A percentile compares a stretch with the other conserved stretches of the same genome.
Conservation (phyloP, 2,113 vertebrate species). For the Podiceps cristatus region DNA sequence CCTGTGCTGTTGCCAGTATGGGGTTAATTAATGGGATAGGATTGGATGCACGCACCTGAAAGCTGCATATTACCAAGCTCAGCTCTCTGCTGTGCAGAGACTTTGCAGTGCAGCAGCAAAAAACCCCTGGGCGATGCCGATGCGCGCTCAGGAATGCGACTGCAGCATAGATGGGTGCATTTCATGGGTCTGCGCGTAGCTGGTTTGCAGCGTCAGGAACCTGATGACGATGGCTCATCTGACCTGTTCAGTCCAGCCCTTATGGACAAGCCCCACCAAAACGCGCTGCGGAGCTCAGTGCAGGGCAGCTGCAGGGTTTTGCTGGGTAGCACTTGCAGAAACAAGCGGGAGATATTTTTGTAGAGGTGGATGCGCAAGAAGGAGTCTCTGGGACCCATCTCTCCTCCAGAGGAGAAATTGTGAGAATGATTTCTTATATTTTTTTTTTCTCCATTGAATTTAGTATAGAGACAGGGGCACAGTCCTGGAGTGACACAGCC, state of each 20-base stretch:
- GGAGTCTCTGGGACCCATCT: neutral
- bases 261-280: neutral
- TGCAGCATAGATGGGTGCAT: fast-evolving
- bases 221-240: fast-evolving
- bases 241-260: neutral
- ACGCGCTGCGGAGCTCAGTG: neutral
- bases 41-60: neutral
- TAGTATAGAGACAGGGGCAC: neutral
- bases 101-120: neutral
- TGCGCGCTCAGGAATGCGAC: neutral
- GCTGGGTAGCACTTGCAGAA: neutral
- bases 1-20: neutral
- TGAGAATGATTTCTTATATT: neutral
- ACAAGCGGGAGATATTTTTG: neutral
- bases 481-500: neutral
- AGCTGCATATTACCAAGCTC: neutral
- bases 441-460: neutral
- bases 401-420: neutral
- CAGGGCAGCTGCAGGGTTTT: fast-evolving
- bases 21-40: neutral
- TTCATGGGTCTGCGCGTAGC: fast-evolving
- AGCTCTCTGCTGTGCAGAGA: neutral
- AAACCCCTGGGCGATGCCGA: fast-evolving
- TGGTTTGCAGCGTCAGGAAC: neutral
- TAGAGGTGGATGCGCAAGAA: neutral